A percentile compares a stretch with the other conserved stretches of the same genome.
phyloP scores from a whole-genome alignment of 1,140 invertebrate species.

The Trachelipus rathkii region DNA sequence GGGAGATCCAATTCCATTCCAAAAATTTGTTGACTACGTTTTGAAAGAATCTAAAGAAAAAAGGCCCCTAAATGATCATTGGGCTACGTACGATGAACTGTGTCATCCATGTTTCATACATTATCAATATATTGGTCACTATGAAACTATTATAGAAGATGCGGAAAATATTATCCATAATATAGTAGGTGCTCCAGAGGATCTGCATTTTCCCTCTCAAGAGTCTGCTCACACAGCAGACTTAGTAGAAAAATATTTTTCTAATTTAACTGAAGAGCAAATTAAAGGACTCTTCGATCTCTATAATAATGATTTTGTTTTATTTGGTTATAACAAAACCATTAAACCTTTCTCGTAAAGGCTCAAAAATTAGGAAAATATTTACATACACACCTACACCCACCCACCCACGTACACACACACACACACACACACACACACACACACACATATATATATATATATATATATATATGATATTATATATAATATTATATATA shows the following conservation, averaged over 20 bases:
- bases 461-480: too few relatives aligned
- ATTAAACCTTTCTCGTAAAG: too few relatives aligned
- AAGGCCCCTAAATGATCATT: constrained; percentile 74
- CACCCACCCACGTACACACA: too few relatives aligned
- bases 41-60: constrained; percentile 48
- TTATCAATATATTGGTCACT: constrained; percentile 82
- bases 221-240: constrained; percentile 62
- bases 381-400: too few relatives aligned
- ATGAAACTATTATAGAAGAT: constrained; percentile 66
- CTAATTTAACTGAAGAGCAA: not conserved
- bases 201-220: constrained; percentile 62
- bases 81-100: constrained; percentile 73
- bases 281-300: not conserved
- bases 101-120: constrained; percentile 81
- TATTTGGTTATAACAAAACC: not conserved
- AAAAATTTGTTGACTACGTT: constrained; percentile 74
- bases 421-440: too few relatives aligned
- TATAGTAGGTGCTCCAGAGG: constrained; percentile 58
- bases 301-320: not conserved
- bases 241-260: constrained; percentile 65
- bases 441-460: too few relatives aligned
- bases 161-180: constrained; percentile 63
- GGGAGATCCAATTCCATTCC: constrained; percentile 68
- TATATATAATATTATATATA: too few relatives aligned
- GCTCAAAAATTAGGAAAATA: too few relatives aligned